phyloP scores from a whole-genome alignment of 1,140 invertebrate species.

The Tetraneura akinire region DNA sequence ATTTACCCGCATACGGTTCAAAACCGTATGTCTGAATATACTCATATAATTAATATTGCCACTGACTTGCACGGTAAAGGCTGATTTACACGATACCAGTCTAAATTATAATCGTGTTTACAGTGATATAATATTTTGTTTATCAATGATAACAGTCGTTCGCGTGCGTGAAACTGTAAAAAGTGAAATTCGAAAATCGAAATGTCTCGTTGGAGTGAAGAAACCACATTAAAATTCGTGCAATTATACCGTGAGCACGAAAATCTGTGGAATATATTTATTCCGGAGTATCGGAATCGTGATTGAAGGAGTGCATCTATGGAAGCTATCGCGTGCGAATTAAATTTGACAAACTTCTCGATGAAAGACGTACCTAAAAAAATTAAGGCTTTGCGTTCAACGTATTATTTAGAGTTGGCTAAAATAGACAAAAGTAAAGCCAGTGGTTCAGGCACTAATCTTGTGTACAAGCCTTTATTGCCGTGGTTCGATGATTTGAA shows the following conservation, averaged over 20 bases:
- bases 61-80: neutral
- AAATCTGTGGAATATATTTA: conserved; percentile 26
- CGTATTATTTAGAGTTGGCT: neutral
- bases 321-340: neutral
- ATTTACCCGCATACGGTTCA: neutral
- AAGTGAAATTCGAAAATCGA: neutral
- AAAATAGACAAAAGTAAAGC: conserved; percentile 12
- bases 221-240: conserved; percentile 27
- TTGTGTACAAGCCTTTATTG: neutral
- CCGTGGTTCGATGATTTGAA: conserved; percentile 4
- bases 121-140: conserved; percentile 7
- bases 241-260: conserved; percentile 30
- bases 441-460: neutral
- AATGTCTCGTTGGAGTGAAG: conserved; percentile 36
- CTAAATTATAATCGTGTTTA: neutral
- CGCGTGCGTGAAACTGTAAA: neutral
- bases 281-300: conserved; percentile 31
- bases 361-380: conserved; percentile 10
- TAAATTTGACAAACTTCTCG: conserved; percentile 4
- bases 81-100: conserved; percentile 16
- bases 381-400: neutral
- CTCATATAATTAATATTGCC: too few relatives aligned
- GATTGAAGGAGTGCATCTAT: neutral
- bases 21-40: too few relatives aligned
- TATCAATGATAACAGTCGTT: neutral